Percentiles rank a stretch among this genome's conserved stretches.
Evolutionary conservation across 92 coral and sea anemone genomes (phyloP).

Genomic region (Heteractis magnifica): DNA sequence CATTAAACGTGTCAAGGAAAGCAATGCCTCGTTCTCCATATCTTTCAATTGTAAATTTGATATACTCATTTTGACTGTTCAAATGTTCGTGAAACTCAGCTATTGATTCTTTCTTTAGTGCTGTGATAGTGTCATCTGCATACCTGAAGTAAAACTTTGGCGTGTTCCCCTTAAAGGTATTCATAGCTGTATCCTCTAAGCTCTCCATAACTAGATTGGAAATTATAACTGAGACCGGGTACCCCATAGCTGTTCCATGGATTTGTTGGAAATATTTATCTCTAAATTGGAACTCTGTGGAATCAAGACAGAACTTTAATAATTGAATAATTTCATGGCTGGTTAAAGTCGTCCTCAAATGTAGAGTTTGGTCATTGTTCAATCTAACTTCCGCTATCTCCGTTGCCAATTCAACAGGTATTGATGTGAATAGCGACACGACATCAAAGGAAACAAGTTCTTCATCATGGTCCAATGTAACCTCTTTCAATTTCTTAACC

Average conservation of each 20-base stretch:
- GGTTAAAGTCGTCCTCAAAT: not conserved
- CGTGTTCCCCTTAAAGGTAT: not conserved
- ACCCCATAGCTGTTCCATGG: not conserved
- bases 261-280: not conserved
- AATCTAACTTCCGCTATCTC: not conserved
- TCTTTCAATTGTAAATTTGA: not conserved
- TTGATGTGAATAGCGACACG: not conserved
- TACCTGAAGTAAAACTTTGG: conserved; percentile 1
- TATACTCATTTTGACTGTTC: not conserved
- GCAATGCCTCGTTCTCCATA: not conserved
- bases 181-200: not conserved
- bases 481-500: not conserved
- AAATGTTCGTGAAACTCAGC: not conserved
- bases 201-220: not conserved
- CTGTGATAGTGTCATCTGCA: conserved; percentile 4
- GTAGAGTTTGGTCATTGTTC: not conserved
- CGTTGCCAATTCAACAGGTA: not conserved
- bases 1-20: not conserved
- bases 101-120: not conserved
- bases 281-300: not conserved
- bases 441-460: not conserved
- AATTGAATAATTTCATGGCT: not conserved
- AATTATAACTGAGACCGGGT: not conserved
- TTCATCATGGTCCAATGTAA: not conserved
- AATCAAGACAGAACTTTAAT: not conserved